These are phyloP conservation scores for Euphydryas editha DNA, from an alignment of 2,888 invertebrate genomes.

Conservation along the genomic window DNA sequence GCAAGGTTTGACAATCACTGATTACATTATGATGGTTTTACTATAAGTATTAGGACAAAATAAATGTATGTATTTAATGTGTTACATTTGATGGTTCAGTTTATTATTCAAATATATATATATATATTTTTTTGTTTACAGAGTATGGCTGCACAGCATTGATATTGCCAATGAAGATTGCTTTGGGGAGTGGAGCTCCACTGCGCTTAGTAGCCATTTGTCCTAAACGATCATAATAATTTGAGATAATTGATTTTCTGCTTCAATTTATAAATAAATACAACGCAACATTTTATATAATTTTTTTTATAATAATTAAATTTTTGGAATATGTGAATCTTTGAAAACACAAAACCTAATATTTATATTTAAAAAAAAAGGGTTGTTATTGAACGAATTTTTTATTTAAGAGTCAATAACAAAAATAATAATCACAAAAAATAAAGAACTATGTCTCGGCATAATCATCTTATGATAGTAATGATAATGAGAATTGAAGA, in stretches of 20 bases:
- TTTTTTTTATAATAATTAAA: too few species aligned
- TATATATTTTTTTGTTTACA: constrained; percentile 52
- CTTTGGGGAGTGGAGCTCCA: constrained; percentile 86
- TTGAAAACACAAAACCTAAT: too few species aligned
- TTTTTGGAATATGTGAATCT: too few species aligned
- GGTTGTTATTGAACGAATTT: background rate
- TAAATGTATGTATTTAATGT: too few species aligned
- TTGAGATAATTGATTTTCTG: too few species aligned
- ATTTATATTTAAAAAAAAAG: background rate
- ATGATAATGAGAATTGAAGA: background rate
- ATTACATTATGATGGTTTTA: too few species aligned
- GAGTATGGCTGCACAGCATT: constrained; percentile 78
- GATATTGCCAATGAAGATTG: constrained; percentile 86
- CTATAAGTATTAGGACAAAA: too few species aligned
- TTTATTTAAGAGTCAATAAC: background rate
- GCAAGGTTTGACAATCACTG: too few species aligned
- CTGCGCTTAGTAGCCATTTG: constrained; percentile 83
- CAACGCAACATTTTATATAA: too few species aligned
- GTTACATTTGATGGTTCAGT: too few species aligned
- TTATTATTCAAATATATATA: too few species aligned
- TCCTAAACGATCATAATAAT: constrained; percentile 51
- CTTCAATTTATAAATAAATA: too few species aligned
- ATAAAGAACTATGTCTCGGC: background rate
- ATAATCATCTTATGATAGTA: background rate
- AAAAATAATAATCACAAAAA: background rate